Base-by-base conservation (phyloP, 2,113 vertebrate species). In the Suncus etruscus region DNA sequence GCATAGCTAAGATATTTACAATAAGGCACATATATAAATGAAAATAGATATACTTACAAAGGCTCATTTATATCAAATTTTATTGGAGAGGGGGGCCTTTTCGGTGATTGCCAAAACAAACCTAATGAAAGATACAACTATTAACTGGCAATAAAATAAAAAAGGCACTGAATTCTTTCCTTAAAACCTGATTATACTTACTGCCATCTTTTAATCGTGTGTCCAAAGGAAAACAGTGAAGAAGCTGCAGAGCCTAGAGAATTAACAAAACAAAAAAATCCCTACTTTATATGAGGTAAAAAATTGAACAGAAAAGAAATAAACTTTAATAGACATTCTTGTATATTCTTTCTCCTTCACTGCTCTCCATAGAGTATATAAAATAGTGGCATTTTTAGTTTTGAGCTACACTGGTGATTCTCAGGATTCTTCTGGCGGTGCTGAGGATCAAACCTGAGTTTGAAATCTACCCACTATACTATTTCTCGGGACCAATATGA, bases 91-190 rank as follows among this genome's bases (percentile, higher is more conserved):
- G 99, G 99, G 24, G 99, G 99, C 90, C 99, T 98, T 97, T 99
- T 99, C 39, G 99, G 99, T 81, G 99, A 99, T 0, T 99, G 99
- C 99, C 99, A 99, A 98, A 99, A 99, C 80, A 99, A 98, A 98
- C 98, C 99, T 99, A 93, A 95, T 83, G 95, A 74, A 94, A 95
- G 25, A 96, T 70, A 91, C 8, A 31, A 83, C 93, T 66, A 86
- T 96, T 82, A 94, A 95, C 95, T 95, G 73, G 7, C 45, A 95
- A 86, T 25, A 2, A 80, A 92, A 32, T 0, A 73, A 87, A 51
- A 89, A 58, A 73, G 68, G 29, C 6, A 94, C 74, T 47, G 66
- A 79, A 58, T 27, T 48, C 3, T 87, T 32, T 54, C 58, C 75
- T 82, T 12, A 90, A 91, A 11, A n/a, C 18, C 22, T 45, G 58